These are phyloP conservation scores for Riptortus pedestris DNA, from an alignment of 1,140 invertebrate species.

Conservation along the genomic window DNA sequence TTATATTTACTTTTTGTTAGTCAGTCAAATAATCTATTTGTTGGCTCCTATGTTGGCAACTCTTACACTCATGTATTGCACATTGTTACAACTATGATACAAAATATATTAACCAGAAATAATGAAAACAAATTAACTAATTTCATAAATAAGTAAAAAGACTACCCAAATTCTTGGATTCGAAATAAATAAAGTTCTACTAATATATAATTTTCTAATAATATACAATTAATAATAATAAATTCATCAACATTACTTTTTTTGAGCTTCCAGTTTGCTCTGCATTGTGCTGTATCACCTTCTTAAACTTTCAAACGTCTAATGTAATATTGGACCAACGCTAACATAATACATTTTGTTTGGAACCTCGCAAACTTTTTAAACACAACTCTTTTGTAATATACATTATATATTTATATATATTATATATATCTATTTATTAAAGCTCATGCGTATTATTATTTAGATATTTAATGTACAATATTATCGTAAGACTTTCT, in stretches of 20 bases:
- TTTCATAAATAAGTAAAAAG: slow-evolving; percentile 7
- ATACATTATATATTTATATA: slow-evolving; percentile 24
- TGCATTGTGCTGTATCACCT: slow-evolving; percentile 18
- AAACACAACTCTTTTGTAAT: slow-evolving; percentile 21
- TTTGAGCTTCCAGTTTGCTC: slow-evolving; percentile 24
- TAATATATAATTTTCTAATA: slow-evolving; percentile 5
- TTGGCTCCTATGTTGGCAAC: slow-evolving; percentile 27
- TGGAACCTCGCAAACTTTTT: slow-evolving; percentile 19
- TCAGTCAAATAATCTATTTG: slow-evolving; percentile 25
- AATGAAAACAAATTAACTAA: slow-evolving; percentile 14
- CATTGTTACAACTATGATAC: slow-evolving; percentile 24
- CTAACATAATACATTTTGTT: slow-evolving; percentile 15
- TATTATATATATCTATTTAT: slow-evolving; percentile 24
- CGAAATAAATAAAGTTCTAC: not conserved
- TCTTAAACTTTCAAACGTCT: not conserved
- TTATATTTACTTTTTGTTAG: slow-evolving; percentile 26
- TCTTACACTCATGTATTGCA: slow-evolving; percentile 26
- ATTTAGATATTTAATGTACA: slow-evolving; percentile 23
- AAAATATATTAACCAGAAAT: slow-evolving; percentile 14
- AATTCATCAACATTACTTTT: slow-evolving; percentile 24
- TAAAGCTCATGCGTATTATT: slow-evolving; percentile 28
- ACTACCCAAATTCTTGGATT: slow-evolving; percentile 7
- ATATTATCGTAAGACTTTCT: slow-evolving; percentile 2
- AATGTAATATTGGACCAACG: slow-evolving; percentile 21
- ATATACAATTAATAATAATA: slow-evolving; percentile 22